Base-by-base conservation (phyloP, 2,113 vertebrate genomes). In the Myotis brandtii region DNA sequence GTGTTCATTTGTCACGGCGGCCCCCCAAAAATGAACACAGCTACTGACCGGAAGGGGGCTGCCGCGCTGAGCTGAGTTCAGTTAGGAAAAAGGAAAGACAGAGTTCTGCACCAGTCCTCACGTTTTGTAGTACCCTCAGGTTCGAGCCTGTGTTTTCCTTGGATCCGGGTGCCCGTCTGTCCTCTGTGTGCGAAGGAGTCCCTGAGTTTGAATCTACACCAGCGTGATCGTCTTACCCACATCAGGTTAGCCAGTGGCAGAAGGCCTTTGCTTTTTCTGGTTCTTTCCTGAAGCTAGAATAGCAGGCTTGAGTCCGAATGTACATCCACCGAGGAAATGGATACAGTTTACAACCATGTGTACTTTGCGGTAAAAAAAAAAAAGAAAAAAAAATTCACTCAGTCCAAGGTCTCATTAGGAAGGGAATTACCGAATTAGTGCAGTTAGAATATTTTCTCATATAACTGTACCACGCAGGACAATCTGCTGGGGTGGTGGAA, bases 131-230 rank as follows among this genome's bases (percentile, higher is more conserved):
- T 32, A 16, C 64, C 32, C 27, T 27, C 56, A 1, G 67, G 23
- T 32, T 52, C 52, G 86, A 48, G 46, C 34, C 48, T 30, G 0
- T 2, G 0, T 25, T 67, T 86, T 56, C n/a, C 59, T 89, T 17
- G 56, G 52, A 11, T 17, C 27, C 27, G 8, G 5, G 1, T 2
- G 1, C n/a, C 18, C 32, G 40, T 14, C 0, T 5, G 54, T 21
- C 32, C 50, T 13, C 7, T 32, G 70, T 20, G 48, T 40, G 23
- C 12, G 30, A 37, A 12, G 54, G 62, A 10, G 32, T 80, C 37
- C 72, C 37, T 12, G n/a, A 0, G 43, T 52, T 56, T 25, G 7
- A 11, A 10, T 37, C n/a, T 8, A 10, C 27, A 32, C 40, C 9
- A 2, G 23, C 0, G 10, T 40, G 66, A 9, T 20, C 23, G 46